These are phyloP conservation scores for Augochlorella aurata DNA, from an alignment of 2,888 invertebrate genomes.

Conservation along the genomic window DNA sequence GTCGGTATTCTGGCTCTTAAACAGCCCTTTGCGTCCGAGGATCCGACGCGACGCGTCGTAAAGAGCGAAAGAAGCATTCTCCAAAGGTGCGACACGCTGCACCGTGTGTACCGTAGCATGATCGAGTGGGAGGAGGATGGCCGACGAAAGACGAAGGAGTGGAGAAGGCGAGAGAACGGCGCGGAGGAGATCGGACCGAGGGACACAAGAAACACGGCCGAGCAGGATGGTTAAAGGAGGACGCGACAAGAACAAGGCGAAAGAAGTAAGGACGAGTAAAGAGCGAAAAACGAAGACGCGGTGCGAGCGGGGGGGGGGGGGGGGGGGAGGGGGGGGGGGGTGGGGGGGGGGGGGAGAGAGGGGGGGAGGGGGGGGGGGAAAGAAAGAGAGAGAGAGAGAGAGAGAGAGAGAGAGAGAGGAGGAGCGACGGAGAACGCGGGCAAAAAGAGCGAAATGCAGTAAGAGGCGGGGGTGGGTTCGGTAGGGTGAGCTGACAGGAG, in stretches of 20 bases:
- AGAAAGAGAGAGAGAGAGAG: constrained; percentile 45
- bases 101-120: constrained; percentile 45
- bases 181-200: not conserved
- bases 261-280: constrained; percentile 25
- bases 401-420: constrained; percentile 10
- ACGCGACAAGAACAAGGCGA: not conserved
- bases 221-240: constrained; percentile 15
- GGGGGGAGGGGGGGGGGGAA: not conserved
- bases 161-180: not conserved
- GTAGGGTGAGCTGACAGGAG: constrained; percentile 68
- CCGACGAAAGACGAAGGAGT: constrained; percentile 23
- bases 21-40: constrained; percentile 57
- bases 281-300: constrained; percentile 16
- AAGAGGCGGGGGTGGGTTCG: constrained; percentile 52
- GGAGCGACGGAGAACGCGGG: constrained; percentile 31
- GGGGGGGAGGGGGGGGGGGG: constrained; percentile 37
- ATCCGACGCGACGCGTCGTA: constrained; percentile 52
- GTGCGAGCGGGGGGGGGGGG: constrained; percentile 16
- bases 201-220: constrained; percentile 18
- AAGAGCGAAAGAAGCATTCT: constrained; percentile 66
- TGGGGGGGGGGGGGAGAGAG: constrained; percentile 11
- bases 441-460: constrained; percentile 63
- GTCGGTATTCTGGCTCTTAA: constrained; percentile 42
- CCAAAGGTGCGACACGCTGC: constrained; percentile 59
- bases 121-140: constrained; percentile 44